Evolutionary conservation across 1,140 invertebrate species (phyloP), one percentile per base, ranked within the genome.

Genomic region (Idris sp.): DNA sequence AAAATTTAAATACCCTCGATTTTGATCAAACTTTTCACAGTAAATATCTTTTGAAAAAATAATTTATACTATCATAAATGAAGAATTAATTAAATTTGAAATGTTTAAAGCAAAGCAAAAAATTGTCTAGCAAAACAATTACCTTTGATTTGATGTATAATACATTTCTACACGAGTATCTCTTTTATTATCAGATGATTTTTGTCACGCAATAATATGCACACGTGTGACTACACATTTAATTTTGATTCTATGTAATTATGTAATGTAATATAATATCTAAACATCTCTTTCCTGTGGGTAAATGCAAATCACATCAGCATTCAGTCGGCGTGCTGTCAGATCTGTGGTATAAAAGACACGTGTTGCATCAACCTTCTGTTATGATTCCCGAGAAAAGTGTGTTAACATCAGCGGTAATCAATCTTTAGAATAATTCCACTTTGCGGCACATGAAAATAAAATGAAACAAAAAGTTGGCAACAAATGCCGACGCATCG

Each of bases 351-450:
- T n/a, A 41, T 30, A 44, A 16, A 31, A 46, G 41, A 38, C 36
- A 30, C 40, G 33, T 13, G 41, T 71, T 71, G 38, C 67, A 56
- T 62, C 67, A 71, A 56, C 41, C 67, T 38, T 62, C 56, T 71
- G 67, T 71, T 71, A 71, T 71, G 67, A 71, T 71, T 71, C 67
- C 40, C 67, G 11, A 19, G 40, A 71, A 62, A 62, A 71, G 56
- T 62, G 56, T 71, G 67, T 62, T 71, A 71, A 71, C 49, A 62
- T 71, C 56, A 48, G 31, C 38, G 41, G 56, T 62, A 62, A 71
- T 71, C 56, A 56, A 71, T 71, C 67, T 71, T 56, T 48, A 33
- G 30, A 46, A 49, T 35, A 51, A 44, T 35, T 53, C 11, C 10
- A 31, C 40, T 61, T n/a, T 49, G 40, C 30, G 46, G 49, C 49